Conservation (phyloP, 2,888 invertebrate genomes). For the Zele albiditarsus region DNA sequence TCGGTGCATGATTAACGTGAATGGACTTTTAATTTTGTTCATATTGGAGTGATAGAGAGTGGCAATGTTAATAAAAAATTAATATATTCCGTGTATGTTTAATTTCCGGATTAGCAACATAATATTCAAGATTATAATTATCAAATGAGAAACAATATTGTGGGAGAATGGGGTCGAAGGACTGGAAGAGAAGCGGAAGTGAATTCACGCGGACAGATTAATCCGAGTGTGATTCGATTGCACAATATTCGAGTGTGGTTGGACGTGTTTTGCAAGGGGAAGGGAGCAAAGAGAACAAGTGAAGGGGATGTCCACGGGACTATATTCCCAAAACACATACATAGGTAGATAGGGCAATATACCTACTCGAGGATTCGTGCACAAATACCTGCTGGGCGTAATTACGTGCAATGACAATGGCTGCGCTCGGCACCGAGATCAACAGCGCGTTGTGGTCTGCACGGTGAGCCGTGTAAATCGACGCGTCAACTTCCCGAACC, state of each 20-base stretch:
- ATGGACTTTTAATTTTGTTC: too few relatives aligned
- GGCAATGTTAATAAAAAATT: too few relatives aligned
- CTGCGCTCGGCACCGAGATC: conserved; percentile 35
- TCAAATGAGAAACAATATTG: too few relatives aligned
- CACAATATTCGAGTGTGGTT: conserved; percentile 28
- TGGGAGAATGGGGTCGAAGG: background rate
- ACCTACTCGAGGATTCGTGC: conserved; percentile 18
- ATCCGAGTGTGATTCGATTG: conserved; percentile 28
- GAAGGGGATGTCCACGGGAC: background rate
- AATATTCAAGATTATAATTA: too few relatives aligned
- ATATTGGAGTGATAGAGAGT: too few relatives aligned
- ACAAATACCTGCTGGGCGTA: conserved; percentile 41
- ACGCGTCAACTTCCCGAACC: conserved; percentile 34
- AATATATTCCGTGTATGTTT: too few relatives aligned
- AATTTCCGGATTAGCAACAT: too few relatives aligned
- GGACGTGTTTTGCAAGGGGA: background rate
- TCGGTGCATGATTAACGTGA: too few relatives aligned
- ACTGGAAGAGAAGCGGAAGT: conserved; percentile 1
- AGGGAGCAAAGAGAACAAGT: background rate
- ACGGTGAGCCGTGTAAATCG: conserved; percentile 39
- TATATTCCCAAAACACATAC: conserved; percentile 4
- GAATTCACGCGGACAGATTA: conserved; percentile 19
- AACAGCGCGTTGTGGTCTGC: conserved; percentile 42
- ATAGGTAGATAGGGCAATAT: background rate
- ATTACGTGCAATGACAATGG: conserved; percentile 45